Evolutionary conservation across 2,797 vertebrate genomes (phyloP).

Genomic region (Mico argentatus): DNA sequence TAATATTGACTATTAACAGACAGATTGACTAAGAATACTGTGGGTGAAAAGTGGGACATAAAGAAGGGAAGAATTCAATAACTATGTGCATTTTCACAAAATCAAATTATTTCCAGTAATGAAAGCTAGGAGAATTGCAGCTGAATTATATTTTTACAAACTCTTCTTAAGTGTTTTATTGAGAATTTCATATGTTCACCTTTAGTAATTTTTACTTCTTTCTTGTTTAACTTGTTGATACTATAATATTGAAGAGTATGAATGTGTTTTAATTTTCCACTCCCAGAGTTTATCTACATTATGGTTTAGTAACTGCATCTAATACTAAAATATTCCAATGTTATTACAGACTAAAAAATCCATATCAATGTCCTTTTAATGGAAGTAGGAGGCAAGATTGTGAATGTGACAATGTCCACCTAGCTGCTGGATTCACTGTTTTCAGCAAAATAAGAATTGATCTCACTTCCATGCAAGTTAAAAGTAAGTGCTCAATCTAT

Average conservation of each 20-base stretch:
- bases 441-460: conserved; percentile 96
- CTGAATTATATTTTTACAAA: not conserved
- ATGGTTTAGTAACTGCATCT: not conserved
- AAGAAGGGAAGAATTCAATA: not conserved
- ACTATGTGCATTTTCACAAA: not conserved
- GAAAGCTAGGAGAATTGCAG: not conserved
- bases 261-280: not conserved
- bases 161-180: not conserved
- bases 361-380: conserved; percentile 96
- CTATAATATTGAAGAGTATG: not conserved
- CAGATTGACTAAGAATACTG: not conserved
- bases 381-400: conserved; percentile 94
- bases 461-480: conserved; percentile 91
- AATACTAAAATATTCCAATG: not conserved
- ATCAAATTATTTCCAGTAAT: not conserved
- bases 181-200: not conserved
- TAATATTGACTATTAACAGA: not conserved
- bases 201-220: not conserved
- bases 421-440: conserved; percentile 92
- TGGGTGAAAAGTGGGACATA: not conserved
- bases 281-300: not conserved
- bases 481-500: conserved; percentile 88
- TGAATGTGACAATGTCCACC: conserved; percentile 92
- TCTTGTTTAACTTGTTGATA: not conserved
- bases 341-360: conserved; percentile 91